Evolutionary conservation across 2,888 invertebrate genomes (phyloP).

Genomic region (Drosophila mettleri): DNA sequence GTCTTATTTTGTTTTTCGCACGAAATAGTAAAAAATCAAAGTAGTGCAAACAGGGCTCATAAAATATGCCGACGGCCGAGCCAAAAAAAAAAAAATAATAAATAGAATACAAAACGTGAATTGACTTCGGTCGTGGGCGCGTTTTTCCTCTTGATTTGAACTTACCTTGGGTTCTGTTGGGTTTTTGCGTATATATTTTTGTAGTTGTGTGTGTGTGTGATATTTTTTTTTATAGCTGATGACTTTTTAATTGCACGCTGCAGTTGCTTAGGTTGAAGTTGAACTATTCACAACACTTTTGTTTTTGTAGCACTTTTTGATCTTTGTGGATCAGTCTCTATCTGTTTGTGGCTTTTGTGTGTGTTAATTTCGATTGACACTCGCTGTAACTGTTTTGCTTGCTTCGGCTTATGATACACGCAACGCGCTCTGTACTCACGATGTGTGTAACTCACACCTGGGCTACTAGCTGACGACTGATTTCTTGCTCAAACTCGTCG

Average conservation of each 20-base stretch:
- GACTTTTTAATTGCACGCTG: slow-evolving; percentile 69
- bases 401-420: slow-evolving; percentile 35
- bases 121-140: slow-evolving; percentile 59
- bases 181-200: slow-evolving; percentile 22
- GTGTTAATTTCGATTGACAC: slow-evolving; percentile 18
- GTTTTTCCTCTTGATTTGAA: slow-evolving; percentile 40
- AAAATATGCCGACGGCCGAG: slow-evolving; percentile 66
- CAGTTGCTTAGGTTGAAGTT: slow-evolving; percentile 22
- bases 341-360: slow-evolving; percentile 14
- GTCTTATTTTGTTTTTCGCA: slow-evolving; percentile 50
- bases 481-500: slow-evolving; percentile 77
- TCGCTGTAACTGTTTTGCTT: slow-evolving; percentile 6
- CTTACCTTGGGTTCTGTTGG: slow-evolving; percentile 68
- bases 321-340: slow-evolving; percentile 52
- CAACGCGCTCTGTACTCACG: slow-evolving; percentile 67
- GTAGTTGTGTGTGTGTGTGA: slow-evolving; percentile 8
- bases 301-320: slow-evolving; percentile 40
- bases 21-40: slow-evolving; percentile 78
- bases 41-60: slow-evolving; percentile 74
- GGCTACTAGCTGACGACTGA: slow-evolving; percentile 84
- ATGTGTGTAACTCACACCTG: slow-evolving; percentile 82
- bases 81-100: slow-evolving; percentile 9
- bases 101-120: slow-evolving; percentile 45
- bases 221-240: slow-evolving; percentile 57
- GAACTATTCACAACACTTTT: slow-evolving; percentile 41